Conservation (phyloP, 2,113 vertebrate species). For the Pterophyllum scalare region DNA sequence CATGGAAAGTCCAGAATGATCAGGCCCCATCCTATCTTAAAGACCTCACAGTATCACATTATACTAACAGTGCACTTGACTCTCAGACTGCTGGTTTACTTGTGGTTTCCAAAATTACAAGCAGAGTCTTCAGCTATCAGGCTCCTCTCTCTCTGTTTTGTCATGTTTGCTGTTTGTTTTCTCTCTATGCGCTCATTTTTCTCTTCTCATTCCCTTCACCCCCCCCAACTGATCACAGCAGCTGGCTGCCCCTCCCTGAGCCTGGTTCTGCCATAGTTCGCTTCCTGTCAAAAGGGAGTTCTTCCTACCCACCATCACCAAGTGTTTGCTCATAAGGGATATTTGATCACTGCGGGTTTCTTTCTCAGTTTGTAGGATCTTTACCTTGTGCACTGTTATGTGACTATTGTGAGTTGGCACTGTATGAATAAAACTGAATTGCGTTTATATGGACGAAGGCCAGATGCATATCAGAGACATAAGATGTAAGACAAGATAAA, state of each 20-base stretch:
- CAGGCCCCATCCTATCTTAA: background rate
- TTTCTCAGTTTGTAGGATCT: no score
- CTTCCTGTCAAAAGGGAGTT: background rate
- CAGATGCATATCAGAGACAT: background rate
- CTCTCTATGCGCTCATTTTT: background rate
- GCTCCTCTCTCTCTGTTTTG: background rate
- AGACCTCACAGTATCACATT: background rate
- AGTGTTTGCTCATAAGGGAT: background rate
- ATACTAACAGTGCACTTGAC: background rate
- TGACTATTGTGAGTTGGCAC: no score
- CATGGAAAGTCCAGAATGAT: background rate
- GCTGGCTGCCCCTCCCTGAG: background rate
- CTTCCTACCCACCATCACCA: background rate
- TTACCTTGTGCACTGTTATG: no score
- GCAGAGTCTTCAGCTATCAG: background rate
- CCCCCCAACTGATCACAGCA: background rate
- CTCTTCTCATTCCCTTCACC: background rate
- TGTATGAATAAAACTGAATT: no score
- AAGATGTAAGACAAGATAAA: background rate
- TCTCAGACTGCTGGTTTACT: background rate
- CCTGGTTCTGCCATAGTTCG: background rate
- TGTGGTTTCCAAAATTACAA: background rate
- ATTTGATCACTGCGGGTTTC: no score
- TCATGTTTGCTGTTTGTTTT: background rate
- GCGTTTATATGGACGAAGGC: background rate